Percentiles rank a stretch among this genome's conserved stretches.
These are phyloP conservation scores for Brachyhypopomus gauderio DNA, from an alignment of 2,113 vertebrate species.

Conservation along the genomic window DNA sequence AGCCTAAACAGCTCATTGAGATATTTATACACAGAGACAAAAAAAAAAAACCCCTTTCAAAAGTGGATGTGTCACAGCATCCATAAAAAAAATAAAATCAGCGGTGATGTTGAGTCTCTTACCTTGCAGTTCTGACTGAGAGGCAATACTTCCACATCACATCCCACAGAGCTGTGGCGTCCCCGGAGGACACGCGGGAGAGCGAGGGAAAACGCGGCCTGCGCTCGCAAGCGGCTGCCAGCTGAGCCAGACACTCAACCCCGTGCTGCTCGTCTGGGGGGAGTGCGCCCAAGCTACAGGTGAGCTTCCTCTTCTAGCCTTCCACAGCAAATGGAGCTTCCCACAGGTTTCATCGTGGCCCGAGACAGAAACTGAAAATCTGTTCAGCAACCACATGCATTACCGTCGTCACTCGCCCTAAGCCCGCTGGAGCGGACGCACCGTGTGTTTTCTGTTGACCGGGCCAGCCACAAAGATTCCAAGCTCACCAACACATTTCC, in stretches of 20 bases:
- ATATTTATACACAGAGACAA: too few relatives aligned
- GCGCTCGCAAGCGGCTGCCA: neutral
- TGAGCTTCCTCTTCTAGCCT: neutral
- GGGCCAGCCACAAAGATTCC: constrained; percentile 4
- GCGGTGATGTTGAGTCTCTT: constrained; percentile 47
- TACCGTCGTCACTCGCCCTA: too few relatives aligned
- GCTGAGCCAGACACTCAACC: too few relatives aligned
- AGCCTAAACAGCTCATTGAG: too few relatives aligned
- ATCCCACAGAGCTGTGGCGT: constrained; percentile 82
- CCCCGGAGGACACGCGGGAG: constrained; percentile 60
- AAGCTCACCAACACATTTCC: neutral
- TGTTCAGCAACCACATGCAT: neutral
- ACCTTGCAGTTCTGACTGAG: constrained; percentile 93
- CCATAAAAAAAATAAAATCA: neutral
- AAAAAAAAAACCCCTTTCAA: too few relatives aligned
- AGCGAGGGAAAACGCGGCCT: constrained; percentile 16
- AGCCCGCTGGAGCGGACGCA: neutral
- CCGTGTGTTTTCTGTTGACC: constrained; percentile 22
- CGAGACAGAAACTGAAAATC: neutral
- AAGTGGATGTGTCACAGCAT: neutral
- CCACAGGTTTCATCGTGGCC: neutral
- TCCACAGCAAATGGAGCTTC: neutral
- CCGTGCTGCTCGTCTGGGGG: too few relatives aligned
- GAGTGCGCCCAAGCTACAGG: neutral
- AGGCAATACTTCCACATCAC: constrained; percentile 97